Evolutionary conservation across 1,140 invertebrate species (phyloP).

Genomic region (Amyelois transitella): DNA sequence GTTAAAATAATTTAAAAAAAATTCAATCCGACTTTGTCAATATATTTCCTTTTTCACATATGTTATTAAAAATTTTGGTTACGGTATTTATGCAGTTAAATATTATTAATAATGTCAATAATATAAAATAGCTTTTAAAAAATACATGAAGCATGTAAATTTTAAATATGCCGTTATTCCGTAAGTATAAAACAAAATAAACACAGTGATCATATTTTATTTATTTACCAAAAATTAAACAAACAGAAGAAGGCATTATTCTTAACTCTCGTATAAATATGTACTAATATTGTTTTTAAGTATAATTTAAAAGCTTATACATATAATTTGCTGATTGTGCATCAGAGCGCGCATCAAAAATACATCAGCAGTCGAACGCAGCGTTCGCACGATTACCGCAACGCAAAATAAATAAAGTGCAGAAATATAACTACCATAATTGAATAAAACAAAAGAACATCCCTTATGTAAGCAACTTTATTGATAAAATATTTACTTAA

Average conservation of each 20-base stretch:
- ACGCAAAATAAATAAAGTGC: background rate
- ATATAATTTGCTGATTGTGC: background rate
- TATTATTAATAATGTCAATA: background rate
- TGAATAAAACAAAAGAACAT: no score
- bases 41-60: slow-evolving; percentile 5
- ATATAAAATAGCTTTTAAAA: background rate
- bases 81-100: background rate
- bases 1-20: background rate
- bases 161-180: no score
- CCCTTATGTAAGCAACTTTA: no score
- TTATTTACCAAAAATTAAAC: background rate
- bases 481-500: no score
- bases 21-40: background rate
- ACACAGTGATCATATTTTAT: background rate
- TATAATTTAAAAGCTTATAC: background rate
- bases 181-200: background rate
- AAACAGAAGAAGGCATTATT: background rate
- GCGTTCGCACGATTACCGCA: background rate
- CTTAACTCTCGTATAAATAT: background rate
- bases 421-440: background rate
- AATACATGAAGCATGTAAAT: background rate
- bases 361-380: slow-evolving; percentile 33
- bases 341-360: slow-evolving; percentile 23
- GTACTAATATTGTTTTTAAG: background rate
- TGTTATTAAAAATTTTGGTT: background rate